Conservation (phyloP, 2,797 vertebrate species). For the Malacoraja senta region DNA sequence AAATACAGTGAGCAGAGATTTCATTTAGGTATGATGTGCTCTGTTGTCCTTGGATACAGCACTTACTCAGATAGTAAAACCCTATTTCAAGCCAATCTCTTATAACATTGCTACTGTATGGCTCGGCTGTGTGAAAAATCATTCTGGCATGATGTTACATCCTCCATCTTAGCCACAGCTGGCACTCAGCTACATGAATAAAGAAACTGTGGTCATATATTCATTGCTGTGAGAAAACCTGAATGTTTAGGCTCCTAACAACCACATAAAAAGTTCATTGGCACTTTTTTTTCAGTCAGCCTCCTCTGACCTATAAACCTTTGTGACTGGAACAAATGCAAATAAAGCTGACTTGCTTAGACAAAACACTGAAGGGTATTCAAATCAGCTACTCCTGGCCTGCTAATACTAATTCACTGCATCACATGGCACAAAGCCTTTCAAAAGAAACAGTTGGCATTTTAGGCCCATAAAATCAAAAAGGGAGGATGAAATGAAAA, state of each 20-base stretch:
- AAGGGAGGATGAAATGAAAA: constrained; percentile 25
- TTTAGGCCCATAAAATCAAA: constrained; percentile 42
- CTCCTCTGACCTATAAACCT: constrained; percentile 92
- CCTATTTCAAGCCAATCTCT: constrained; percentile 32
- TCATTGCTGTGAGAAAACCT: constrained; percentile 57
- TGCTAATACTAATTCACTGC: constrained; percentile 76
- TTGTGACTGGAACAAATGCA: constrained; percentile 94
- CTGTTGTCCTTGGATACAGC: constrained; percentile 36
- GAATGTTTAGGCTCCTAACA: constrained; percentile 64
- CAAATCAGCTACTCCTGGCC: constrained; percentile 71
- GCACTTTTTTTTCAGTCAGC: constrained; percentile 73
- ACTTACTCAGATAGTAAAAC: constrained; percentile 26
- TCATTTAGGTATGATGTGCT: constrained; percentile 10
- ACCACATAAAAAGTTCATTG: constrained; percentile 65
- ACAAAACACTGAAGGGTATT: constrained; percentile 84
- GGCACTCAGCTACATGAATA: constrained; percentile 59
- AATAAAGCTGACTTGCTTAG: constrained; percentile 86
- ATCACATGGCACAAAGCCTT: constrained; percentile 47
- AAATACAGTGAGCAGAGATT: not conserved
- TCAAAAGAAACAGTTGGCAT: constrained; percentile 55
- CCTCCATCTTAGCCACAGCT: constrained; percentile 66
- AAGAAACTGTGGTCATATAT: constrained; percentile 62
- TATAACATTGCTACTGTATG: constrained; percentile 12
- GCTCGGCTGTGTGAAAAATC: constrained; percentile 28
- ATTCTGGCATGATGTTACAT: constrained; percentile 63